Conservation (phyloP, 2,113 vertebrate genomes). For the Mus spicilegus region DNA sequence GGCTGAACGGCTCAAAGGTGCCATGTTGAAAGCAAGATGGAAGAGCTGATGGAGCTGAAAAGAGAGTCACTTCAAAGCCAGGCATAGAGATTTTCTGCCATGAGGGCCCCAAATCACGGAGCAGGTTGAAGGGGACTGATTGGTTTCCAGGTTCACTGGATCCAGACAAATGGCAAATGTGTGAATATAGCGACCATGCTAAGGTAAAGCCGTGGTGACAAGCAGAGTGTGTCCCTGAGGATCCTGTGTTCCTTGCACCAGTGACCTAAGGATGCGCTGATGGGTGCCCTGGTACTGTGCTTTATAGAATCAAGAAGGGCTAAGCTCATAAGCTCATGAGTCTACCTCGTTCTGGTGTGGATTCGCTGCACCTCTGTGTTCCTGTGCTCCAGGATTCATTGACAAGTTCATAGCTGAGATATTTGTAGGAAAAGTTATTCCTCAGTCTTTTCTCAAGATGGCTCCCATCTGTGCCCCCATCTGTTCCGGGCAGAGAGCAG, state of each 20-base stretch:
- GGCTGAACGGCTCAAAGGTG: background rate
- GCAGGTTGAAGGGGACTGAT: background rate
- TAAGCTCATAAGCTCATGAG: too few species aligned
- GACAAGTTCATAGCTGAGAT: background rate
- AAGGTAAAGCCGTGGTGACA: background rate
- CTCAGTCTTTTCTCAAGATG: background rate
- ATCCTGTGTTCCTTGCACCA: background rate
- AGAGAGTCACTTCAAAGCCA: background rate
- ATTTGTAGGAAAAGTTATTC: background rate
- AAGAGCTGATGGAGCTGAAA: background rate
- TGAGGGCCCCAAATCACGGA: background rate
- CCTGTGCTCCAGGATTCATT: background rate
- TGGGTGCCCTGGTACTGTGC: too few species aligned
- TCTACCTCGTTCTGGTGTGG: background rate
- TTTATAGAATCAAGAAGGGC: background rate
- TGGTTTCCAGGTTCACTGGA: background rate
- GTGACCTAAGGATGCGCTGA: background rate
- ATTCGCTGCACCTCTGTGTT: background rate
- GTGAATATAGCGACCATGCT: background rate
- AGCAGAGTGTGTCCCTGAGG: background rate
- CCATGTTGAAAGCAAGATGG: background rate
- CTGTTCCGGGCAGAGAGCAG: too few species aligned
- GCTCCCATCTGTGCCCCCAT: background rate
- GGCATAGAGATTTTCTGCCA: background rate
- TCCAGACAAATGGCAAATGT: background rate